phyloP scores from a whole-genome alignment of 2,888 invertebrate species.

The Sarcophaga carnaria region DNA sequence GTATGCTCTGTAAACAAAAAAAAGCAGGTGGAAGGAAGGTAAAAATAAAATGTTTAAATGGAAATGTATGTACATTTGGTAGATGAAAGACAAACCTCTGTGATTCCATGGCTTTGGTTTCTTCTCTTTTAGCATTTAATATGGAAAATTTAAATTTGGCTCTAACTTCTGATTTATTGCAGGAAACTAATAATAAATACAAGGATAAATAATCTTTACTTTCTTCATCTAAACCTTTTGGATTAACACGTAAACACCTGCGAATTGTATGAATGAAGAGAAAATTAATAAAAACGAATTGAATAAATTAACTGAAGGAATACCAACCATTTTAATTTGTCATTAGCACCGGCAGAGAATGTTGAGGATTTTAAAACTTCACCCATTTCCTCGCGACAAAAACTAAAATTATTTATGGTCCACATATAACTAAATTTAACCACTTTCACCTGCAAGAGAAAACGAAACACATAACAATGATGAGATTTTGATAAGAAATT shows the following conservation, averaged over 20 bases:
- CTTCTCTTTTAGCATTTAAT: constrained; percentile 99
- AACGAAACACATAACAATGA: constrained; percentile 70
- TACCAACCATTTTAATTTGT: constrained; percentile 98
- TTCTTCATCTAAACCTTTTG: constrained; percentile 99
- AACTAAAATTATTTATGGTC: constrained; percentile 99
- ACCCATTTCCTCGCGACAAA: constrained; percentile 99
- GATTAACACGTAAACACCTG: constrained; percentile 99
- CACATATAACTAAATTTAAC: constrained; percentile 99
- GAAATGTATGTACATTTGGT: neutral
- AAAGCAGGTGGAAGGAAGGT: neutral
- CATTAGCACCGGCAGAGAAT: constrained; percentile 99
- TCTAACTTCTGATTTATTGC: constrained; percentile 99
- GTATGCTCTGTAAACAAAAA: constrained; percentile 88
- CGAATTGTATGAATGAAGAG: constrained; percentile 32
- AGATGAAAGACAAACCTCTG: constrained; percentile 82
- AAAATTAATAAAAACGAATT: constrained; percentile 3
- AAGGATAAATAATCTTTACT: constrained; percentile 99
- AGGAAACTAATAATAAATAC: constrained; percentile 98
- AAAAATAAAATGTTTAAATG: too few species aligned
- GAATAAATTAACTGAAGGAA: neutral
- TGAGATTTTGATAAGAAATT: constrained; percentile 17
- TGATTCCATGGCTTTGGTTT: constrained; percentile 99
- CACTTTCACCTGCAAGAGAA: constrained; percentile 95
- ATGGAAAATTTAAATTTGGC: constrained; percentile 99
- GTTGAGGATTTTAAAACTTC: constrained; percentile 99